Evolutionary conservation across 2,888 invertebrate species (phyloP).

Genomic region (Leucania comma): DNA sequence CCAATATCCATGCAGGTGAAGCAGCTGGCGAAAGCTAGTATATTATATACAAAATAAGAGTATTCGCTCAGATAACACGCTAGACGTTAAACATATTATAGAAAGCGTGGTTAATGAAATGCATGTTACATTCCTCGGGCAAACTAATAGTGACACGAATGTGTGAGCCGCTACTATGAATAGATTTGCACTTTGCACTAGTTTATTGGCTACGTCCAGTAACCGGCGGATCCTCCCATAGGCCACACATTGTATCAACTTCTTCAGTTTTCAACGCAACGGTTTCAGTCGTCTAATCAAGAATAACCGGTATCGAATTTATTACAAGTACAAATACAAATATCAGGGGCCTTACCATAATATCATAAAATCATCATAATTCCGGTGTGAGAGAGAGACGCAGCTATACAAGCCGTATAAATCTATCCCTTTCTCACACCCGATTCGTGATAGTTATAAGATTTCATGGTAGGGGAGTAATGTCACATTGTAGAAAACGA

Average conservation of each 20-base stretch:
- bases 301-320: conserved; percentile 33
- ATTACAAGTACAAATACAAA: conserved; percentile 44
- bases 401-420: too few relatives aligned
- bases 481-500: conserved; percentile 34
- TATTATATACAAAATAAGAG: background rate
- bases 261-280: conserved; percentile 27
- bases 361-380: too few relatives aligned
- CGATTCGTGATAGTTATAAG: too few relatives aligned
- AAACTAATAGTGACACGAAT: conserved; percentile 64
- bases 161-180: conserved; percentile 68
- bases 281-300: conserved; percentile 10
- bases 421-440: too few relatives aligned
- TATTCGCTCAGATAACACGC: background rate
- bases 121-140: conserved; percentile 36
- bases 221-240: conserved; percentile 46
- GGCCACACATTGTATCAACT: conserved; percentile 44
- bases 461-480: background rate
- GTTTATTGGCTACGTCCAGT: conserved; percentile 62
- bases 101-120: conserved; percentile 25
- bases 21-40: too few relatives aligned
- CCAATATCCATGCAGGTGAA: too few relatives aligned
- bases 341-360: too few relatives aligned
- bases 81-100: conserved; percentile 10
- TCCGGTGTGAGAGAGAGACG: too few relatives aligned
- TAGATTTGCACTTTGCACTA: conserved; percentile 76